Conservation (phyloP, 1,140 invertebrate species). For the Scaptodrosophila lebanonensis region DNA sequence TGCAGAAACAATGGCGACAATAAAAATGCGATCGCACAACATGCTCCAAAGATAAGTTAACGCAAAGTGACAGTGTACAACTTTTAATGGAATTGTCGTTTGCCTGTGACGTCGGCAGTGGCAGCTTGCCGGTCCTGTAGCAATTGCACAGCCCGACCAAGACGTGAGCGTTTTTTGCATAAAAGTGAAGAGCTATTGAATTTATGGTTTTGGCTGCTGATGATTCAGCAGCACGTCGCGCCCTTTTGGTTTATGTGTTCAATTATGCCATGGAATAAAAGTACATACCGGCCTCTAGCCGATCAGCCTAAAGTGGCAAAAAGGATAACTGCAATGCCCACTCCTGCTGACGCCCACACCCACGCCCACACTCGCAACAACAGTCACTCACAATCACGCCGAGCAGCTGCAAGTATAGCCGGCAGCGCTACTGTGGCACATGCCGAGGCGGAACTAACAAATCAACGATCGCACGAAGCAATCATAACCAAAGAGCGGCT, state of each 20-base stretch:
- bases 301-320: too few species aligned
- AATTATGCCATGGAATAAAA: background rate
- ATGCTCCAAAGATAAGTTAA: constrained; percentile 72
- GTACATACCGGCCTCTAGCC: background rate
- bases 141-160: background rate
- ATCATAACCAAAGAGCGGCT: constrained; percentile 4
- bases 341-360: constrained; percentile 10
- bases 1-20: constrained; percentile 69
- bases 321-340: too few species aligned
- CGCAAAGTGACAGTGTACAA: constrained; percentile 74
- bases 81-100: constrained; percentile 75
- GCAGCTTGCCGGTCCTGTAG: constrained; percentile 2
- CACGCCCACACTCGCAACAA: constrained; percentile 34
- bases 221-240: too few species aligned
- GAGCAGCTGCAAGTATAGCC: constrained; percentile 52
- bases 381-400: constrained; percentile 13
- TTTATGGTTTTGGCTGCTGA: too few species aligned
- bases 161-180: constrained; percentile 1
- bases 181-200: too few species aligned
- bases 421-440: constrained; percentile 70
- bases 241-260: too few species aligned
- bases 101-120: constrained; percentile 18
- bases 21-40: constrained; percentile 75
- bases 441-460: constrained; percentile 64
- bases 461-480: constrained; percentile 30